Percentiles rank a stretch among this genome's conserved stretches.
phyloP scores from a whole-genome alignment of 2,113 vertebrate species.

The human region GRCh38 chr2:196053501-196054000 shows the following conservation, averaged over 20 bases:
- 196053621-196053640: background rate
- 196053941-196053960: too few species aligned
- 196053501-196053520: background rate
- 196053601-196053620: background rate
- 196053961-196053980: rapidly evolving
- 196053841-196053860: background rate
- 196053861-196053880: background rate
- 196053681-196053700: background rate
- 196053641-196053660: background rate
- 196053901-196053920: background rate
- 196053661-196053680: background rate
- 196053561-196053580: background rate
- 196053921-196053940: background rate
- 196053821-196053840: background rate
- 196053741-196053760: background rate
- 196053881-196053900: background rate
- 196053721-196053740: background rate
- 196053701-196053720: background rate
- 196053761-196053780: background rate
- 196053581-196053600: background rate
- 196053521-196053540: background rate
- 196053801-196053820: background rate
- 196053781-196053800: background rate
- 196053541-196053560: background rate
- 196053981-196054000: background rate